These are phyloP conservation scores for Macroteleia sp. DNA, from an alignment of 2,888 invertebrate species.

Conservation along the genomic window DNA sequence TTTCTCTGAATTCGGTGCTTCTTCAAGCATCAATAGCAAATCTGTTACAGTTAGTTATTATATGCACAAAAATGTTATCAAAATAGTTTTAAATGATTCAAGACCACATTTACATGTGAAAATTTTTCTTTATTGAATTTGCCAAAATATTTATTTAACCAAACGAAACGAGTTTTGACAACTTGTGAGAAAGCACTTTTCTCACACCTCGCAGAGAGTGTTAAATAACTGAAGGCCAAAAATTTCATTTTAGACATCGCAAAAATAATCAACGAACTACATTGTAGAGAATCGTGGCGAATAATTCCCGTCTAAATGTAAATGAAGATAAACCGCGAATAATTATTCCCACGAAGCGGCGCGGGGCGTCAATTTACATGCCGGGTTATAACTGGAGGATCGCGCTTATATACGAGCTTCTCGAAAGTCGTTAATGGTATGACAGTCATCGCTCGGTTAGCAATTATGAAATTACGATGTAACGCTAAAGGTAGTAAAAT, in stretches of 20 bases:
- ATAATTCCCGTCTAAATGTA: constrained; percentile 54
- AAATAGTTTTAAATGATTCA: no score
- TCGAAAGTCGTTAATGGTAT: constrained; percentile 72
- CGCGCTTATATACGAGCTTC: constrained; percentile 33
- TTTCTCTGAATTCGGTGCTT: no score
- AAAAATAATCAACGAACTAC: constrained; percentile 38
- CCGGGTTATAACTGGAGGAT: constrained; percentile 1
- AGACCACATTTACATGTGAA: no score
- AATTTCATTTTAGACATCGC: constrained; percentile 30
- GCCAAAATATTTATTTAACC: no score
- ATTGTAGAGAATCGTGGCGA: constrained; percentile 4
- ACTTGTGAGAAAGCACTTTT: constrained; percentile 19
- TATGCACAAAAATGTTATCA: no score
- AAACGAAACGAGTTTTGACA: no score
- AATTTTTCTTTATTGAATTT: no score
- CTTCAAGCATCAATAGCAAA: no score
- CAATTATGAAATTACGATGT: constrained; percentile 80
- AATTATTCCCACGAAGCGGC: constrained; percentile 44
- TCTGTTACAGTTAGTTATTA: no score
- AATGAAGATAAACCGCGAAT: constrained; percentile 54
- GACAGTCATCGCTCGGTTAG: constrained; percentile 73
- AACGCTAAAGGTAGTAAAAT: constrained; percentile 77
- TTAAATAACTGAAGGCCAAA: constrained; percentile 7
- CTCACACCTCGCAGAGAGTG: constrained; percentile 2
- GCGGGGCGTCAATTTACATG: no score